Evolutionary conservation across 1,140 invertebrate species (phyloP).

Genomic region (Temnothorax curvispinosus): DNA sequence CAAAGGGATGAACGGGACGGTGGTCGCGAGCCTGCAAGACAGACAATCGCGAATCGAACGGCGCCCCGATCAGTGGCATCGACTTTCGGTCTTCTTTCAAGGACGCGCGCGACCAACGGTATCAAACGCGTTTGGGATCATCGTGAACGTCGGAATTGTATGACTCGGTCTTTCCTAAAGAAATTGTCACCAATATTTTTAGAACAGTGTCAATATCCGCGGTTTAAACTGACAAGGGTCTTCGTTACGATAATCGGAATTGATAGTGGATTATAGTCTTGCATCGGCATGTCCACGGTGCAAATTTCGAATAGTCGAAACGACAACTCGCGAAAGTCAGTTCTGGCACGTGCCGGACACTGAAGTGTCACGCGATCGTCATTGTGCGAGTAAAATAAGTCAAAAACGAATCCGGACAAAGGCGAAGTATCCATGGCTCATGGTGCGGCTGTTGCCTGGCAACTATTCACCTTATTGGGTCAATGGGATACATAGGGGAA

Average conservation of each 20-base stretch:
- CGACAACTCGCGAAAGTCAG: not conserved
- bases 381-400: conserved; percentile 29
- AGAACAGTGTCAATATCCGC: conserved; percentile 1
- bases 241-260: not conserved
- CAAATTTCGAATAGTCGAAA: not conserved
- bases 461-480: conserved; percentile 74
- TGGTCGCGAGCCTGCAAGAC: conserved; percentile 46
- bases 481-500: conserved; percentile 77
- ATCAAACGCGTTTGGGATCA: conserved; percentile 17
- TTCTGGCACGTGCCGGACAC: not conserved
- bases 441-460: conserved; percentile 75
- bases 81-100: conserved; percentile 68
- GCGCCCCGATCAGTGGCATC: conserved; percentile 40
- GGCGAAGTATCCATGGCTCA: conserved; percentile 33
- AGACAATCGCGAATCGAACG: conserved; percentile 43
- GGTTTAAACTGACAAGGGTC: not conserved
- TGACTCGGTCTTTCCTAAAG: not conserved
- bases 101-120: conserved; percentile 31
- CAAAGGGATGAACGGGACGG: conserved; percentile 42
- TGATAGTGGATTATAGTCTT: not conserved
- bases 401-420: not conserved
- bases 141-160: not conserved
- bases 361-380: conserved; percentile 5
- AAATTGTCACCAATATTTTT: not conserved
- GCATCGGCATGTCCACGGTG: not conserved